Evolutionary conservation across 64 coral and sea anemone species (phyloP), one percentile per base, ranked within the genome.

Genomic region (Acropora tenuis): DNA sequence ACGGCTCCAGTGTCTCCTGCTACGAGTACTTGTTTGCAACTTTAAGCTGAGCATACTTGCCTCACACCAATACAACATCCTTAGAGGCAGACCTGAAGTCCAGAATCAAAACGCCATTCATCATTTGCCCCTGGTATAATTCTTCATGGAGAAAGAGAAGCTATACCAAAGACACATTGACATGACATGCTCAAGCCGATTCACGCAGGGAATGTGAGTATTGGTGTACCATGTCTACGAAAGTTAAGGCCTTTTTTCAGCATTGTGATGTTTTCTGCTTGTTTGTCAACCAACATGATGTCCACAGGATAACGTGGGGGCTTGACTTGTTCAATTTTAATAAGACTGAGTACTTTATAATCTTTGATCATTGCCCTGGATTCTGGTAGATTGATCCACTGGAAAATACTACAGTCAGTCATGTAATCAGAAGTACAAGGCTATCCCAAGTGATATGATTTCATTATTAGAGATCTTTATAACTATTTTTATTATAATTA

Each of bases 381-480:
- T 79, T 79, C 77, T 79, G 77, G 77, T 43, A 2, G 77, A 44
- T 79, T 17, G 77, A 79, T 20, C 46, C 17, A 10, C 43, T 79
- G 30, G 17, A 48, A 48, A 48, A 46, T 1, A 57, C 77, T 9
- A 79, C 42, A 41, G 77, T 45, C 18, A 57, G 46, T 5, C 13
- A 48, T 12, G 13, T 79, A 6, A 79, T 79, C 46, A 48, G 50
- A 18, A 79, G 30, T 30, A 30, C 30, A 30, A 30, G 30, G 30
- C 30, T 30, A 30, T 30, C 30, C 30, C 30, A 30, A 30, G 30
- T 30, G 30, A 30, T 30, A 30, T 30, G 30, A 30, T 30, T 30
- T 30, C 30, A 30, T 30, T 30, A 30, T 30, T 30, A 30, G 30
- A 30, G 30, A 30, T 30, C 30, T 30, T 30, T 30, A 30, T 30